Base-by-base conservation (phyloP, 2,797 vertebrate species). In the Taeniopygia guttata region DNA sequence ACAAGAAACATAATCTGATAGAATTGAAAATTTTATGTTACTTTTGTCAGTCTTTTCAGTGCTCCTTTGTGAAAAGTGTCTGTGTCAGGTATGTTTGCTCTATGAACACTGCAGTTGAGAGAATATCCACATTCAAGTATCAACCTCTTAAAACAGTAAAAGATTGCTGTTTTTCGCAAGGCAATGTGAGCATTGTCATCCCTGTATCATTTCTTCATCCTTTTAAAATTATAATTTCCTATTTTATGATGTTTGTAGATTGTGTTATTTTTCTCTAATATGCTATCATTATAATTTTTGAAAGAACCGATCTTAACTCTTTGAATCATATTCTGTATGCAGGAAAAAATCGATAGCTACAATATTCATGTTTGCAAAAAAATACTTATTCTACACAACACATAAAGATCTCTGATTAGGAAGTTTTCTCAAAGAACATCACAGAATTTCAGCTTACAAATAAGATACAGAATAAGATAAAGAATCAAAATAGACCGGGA, bases 11-110 rank as follows among this genome's bases (percentile, higher is more conserved):
- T 48, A 85, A 89, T 80, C 48, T 91, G 80, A 79, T 66, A 42
- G 42, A 84, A 74, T 48, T 82, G 66, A 13, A 4, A 94, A 60
- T 95, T 95, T 93, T 90, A 26, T 49, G 54, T 87, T 91, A 52
- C 52, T 20, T 92, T 74, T 89, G 13, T 80, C 69, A 58, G 49
- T 85, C 26, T 90, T 95, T 92, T 48, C 84, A 43, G 69, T 80
- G 27, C 70, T 87, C 11, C 64, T 79, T 12, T 79, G 45, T 94
- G 84, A 63, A 69, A 89, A 27, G 70, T 87, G 59, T 76, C 63
- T 83, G 29, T 54, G 16, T 88, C 73, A 80, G 36, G 29, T 87
- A 19, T 40, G 51, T 51, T 94, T 84, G 21, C 55, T 88, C 10
- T 73, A 4, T 40, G 51, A 90, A 36, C 27, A 40, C 38, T 52